Conservation (phyloP, 2,797 vertebrate species). For the Psittacula derbiana region DNA sequence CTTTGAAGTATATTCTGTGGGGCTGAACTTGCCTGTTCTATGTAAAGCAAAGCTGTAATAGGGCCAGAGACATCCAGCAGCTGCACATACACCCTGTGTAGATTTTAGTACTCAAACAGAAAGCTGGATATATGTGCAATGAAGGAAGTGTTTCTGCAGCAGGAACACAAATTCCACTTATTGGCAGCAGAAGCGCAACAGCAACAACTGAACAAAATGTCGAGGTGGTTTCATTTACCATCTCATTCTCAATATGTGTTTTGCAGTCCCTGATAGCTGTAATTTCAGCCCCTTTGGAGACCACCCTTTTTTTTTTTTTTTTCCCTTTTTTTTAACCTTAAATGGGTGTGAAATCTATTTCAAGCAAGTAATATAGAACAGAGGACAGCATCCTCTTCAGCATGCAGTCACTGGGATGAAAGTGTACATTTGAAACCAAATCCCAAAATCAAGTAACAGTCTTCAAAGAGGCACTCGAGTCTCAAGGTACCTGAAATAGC, state of each 20-base stretch:
- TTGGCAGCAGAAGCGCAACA: conserved; percentile 48
- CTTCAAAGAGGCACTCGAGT: not conserved
- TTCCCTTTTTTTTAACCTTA: not conserved
- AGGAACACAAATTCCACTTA: conserved; percentile 53
- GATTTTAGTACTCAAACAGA: conserved; percentile 31
- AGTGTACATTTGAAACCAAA: not conserved
- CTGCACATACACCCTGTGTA: not conserved
- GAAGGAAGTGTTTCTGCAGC: conserved; percentile 57
- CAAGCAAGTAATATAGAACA: not conserved
- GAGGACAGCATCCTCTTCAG: not conserved
- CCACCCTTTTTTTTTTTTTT: not conserved
- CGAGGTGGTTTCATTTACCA: not conserved
- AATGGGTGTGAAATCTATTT: not conserved
- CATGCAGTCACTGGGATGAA: not conserved
- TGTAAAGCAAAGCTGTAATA: not conserved
- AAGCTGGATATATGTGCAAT: conserved; percentile 55
- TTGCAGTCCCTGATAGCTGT: not conserved
- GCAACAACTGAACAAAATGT: conserved; percentile 42
- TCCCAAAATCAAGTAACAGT: not conserved
- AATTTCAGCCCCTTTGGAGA: conserved; percentile 43
- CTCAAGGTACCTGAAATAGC: not conserved
- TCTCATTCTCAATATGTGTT: conserved; percentile 24
- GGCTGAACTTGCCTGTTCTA: not conserved
- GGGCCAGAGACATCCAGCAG: not conserved
- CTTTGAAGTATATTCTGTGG: not conserved